Conservation (phyloP, 92 coral and sea anemone genomes). For the Siderastrea radians region DNA sequence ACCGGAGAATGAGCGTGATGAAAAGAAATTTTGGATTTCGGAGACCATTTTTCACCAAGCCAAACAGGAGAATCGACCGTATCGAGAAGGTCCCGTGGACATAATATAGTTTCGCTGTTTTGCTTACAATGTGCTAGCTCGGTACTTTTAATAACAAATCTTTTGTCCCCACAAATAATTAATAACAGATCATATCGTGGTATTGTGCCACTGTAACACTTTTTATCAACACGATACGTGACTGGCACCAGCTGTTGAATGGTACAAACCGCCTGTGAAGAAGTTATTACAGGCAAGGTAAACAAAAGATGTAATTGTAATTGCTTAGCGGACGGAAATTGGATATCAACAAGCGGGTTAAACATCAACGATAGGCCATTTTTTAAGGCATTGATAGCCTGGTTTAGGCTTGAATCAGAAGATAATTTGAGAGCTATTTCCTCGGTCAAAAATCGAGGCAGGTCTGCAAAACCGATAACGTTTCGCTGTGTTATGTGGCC, state of each 20-base stretch:
- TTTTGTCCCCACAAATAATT: background rate
- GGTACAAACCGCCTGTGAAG: background rate
- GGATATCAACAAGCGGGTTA: no score
- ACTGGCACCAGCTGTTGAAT: background rate
- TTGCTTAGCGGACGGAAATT: no score
- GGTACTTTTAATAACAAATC: background rate
- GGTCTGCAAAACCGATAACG: conserved; percentile 24
- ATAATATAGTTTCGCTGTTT: background rate
- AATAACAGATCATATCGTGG: background rate
- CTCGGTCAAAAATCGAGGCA: conserved; percentile 9
- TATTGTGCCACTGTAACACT: background rate
- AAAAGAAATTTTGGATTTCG: background rate
- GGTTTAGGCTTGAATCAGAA: no score
- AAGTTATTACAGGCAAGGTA: conserved; percentile 1
- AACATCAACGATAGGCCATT: no score
- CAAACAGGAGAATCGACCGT: background rate
- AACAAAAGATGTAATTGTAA: conserved; percentile 28
- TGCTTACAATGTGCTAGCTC: background rate
- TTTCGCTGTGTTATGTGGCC: conserved; percentile 4
- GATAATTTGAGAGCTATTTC: no score
- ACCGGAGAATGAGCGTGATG: background rate
- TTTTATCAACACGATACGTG: background rate
- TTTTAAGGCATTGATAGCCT: no score
- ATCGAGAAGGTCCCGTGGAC: background rate
- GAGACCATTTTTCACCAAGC: background rate